A percentile compares a stretch with the other conserved stretches of the same genome.
These are phyloP conservation scores for Malurus elegans DNA, from an alignment of 2,113 vertebrate genomes.

Conservation along the genomic window DNA sequence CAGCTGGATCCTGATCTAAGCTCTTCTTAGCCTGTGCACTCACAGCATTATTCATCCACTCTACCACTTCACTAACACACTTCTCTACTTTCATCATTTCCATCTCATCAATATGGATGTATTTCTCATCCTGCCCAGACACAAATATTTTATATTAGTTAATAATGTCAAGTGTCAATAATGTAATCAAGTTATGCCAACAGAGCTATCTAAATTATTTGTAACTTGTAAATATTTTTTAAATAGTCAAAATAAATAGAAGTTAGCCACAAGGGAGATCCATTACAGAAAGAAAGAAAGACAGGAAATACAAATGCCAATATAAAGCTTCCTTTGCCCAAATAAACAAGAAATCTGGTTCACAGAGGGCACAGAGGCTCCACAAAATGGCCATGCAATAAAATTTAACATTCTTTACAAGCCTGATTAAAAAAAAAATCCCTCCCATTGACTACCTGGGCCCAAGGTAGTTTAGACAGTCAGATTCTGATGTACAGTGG, in stretches of 20 bases:
- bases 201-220: not conserved
- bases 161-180: not conserved
- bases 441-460: not conserved
- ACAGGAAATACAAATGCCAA: not conserved
- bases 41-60: slow-evolving; percentile 81
- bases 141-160: not conserved
- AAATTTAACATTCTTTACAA: not conserved
- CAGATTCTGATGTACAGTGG: not conserved
- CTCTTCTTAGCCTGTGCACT: slow-evolving; percentile 75
- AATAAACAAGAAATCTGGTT: not conserved
- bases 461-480: not conserved
- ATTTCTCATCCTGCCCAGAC: slow-evolving; percentile 76
- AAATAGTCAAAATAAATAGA: not conserved
- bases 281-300: not conserved
- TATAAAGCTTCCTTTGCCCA: not conserved
- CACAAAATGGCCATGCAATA: not conserved
- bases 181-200: not conserved
- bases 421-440: not conserved
- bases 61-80: slow-evolving; percentile 74
- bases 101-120: slow-evolving; percentile 77
- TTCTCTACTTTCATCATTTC: slow-evolving; percentile 83
- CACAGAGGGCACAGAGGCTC: not conserved
- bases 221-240: not conserved
- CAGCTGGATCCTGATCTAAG: slow-evolving; percentile 75
- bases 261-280: not conserved